Conservation (phyloP, 2,797 vertebrate genomes). For the Mormyrops attenuatus region DNA sequence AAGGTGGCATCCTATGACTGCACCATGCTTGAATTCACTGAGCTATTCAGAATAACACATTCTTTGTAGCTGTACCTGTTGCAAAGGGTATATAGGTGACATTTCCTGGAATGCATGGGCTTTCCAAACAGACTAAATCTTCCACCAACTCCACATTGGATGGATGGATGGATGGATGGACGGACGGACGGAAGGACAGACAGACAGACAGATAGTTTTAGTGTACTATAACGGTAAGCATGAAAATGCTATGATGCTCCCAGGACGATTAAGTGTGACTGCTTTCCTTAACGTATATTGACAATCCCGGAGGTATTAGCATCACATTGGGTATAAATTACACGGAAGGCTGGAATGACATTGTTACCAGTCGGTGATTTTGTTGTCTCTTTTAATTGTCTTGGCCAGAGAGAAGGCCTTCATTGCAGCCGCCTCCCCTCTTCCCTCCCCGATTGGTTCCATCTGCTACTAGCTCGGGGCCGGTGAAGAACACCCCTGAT, state of each 20-base stretch:
- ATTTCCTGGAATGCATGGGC: neutral
- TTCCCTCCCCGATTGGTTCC: neutral
- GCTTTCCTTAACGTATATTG: neutral
- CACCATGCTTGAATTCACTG: neutral
- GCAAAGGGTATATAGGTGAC: neutral
- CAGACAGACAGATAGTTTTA: neutral
- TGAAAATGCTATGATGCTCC: neutral
- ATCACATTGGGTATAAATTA: neutral
- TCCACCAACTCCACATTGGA: neutral
- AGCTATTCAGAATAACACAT: neutral
- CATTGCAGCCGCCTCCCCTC: neutral
- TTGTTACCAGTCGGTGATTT: neutral
- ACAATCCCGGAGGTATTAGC: neutral
- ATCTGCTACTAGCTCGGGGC: neutral
- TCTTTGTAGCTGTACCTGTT: too few relatives aligned
- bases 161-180: too few relatives aligned
- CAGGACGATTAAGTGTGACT: neutral
- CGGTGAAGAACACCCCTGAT: neutral
- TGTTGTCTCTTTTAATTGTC: constrained; percentile 4
- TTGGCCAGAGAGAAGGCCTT: neutral
- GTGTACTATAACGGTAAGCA: neutral
- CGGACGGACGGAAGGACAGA: neutral
- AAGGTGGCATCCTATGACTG: neutral
- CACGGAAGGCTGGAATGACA: neutral
- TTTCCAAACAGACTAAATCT: neutral